These are phyloP conservation scores for Austrolebias charrua DNA, from an alignment of 2,797 vertebrate genomes.

Conservation along the genomic window DNA sequence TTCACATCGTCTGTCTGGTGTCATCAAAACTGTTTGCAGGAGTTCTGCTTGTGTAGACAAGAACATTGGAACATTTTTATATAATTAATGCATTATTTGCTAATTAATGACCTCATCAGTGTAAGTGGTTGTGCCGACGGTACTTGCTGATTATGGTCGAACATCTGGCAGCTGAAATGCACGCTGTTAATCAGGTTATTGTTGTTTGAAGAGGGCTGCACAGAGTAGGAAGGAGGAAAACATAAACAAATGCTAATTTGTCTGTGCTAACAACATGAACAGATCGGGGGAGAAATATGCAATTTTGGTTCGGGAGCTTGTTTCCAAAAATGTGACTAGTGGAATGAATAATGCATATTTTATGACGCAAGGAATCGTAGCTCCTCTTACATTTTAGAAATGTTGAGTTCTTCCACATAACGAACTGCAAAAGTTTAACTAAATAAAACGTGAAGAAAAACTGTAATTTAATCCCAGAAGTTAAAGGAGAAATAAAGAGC, in stretches of 20 bases:
- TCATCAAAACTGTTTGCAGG: neutral
- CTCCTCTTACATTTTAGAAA: too few relatives aligned
- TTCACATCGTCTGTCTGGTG: constrained; percentile 7
- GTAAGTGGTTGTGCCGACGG: constrained; percentile 31
- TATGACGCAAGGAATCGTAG: too few relatives aligned
- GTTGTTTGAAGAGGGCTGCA: constrained; percentile 26
- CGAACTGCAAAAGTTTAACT: too few relatives aligned
- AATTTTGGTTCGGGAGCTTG: too few relatives aligned
- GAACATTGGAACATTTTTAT: constrained; percentile 18
- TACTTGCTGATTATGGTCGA: constrained; percentile 21
- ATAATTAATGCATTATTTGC: constrained; percentile 40
- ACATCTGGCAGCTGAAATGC: constrained; percentile 21
- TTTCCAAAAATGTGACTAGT: too few relatives aligned
- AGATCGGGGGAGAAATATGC: neutral
- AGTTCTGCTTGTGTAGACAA: constrained; percentile 5
- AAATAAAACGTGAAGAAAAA: too few relatives aligned
- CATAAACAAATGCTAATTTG: constrained; percentile 13
- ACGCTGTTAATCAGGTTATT: constrained; percentile 31
- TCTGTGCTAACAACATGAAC: neutral
- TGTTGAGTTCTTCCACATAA: too few relatives aligned
- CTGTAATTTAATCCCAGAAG: too few relatives aligned
- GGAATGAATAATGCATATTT: too few relatives aligned
- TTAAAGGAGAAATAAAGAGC: too few relatives aligned
- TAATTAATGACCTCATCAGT: constrained; percentile 53
- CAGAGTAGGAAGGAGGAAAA: constrained; percentile 1